These are phyloP conservation scores for Zenarchopterus dispar DNA, from an alignment of 2,797 vertebrate genomes.

Conservation along the genomic window DNA sequence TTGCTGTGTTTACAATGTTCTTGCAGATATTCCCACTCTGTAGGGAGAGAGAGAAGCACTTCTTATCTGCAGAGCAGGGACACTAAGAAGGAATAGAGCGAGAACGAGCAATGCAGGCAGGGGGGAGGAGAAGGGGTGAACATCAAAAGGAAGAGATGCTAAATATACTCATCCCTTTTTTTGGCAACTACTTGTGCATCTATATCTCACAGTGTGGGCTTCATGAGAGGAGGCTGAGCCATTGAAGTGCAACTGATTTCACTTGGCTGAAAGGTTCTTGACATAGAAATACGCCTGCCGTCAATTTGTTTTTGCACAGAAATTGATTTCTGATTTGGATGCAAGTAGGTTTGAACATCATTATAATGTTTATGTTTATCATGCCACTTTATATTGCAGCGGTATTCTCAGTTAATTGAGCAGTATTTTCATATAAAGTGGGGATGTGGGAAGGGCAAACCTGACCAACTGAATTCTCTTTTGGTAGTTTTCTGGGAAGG, in stretches of 20 bases:
- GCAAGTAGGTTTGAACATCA: slow-evolving; percentile 6
- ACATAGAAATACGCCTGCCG: slow-evolving; percentile 17
- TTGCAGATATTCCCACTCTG: slow-evolving; percentile 61
- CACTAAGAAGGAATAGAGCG: slow-evolving; percentile 26
- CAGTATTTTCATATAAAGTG: too few relatives aligned
- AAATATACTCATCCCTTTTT: slow-evolving; percentile 72
- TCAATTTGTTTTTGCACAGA: slow-evolving; percentile 26
- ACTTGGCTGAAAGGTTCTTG: slow-evolving; percentile 38
- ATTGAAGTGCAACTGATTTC: slow-evolving; percentile 47
- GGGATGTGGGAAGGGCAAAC: too few relatives aligned
- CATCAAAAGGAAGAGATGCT: slow-evolving; percentile 68
- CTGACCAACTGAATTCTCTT: too few relatives aligned
- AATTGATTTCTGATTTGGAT: slow-evolving; percentile 46
- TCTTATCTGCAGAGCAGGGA: slow-evolving; percentile 57
- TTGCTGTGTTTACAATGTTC: slow-evolving; percentile 60
- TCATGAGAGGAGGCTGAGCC: slow-evolving; percentile 52
- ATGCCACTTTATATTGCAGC: not conserved
- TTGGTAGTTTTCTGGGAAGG: too few relatives aligned
- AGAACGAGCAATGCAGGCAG: slow-evolving; percentile 28
- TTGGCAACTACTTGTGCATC: slow-evolving; percentile 60
- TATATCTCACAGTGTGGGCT: slow-evolving; percentile 63
- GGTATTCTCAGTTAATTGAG: not conserved
- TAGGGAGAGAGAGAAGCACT: slow-evolving; percentile 39
- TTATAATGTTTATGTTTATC: not conserved
- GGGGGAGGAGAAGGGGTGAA: slow-evolving; percentile 35